These are phyloP conservation scores for Andricus curvator DNA, from an alignment of 2,888 invertebrate genomes.

Conservation along the genomic window DNA sequence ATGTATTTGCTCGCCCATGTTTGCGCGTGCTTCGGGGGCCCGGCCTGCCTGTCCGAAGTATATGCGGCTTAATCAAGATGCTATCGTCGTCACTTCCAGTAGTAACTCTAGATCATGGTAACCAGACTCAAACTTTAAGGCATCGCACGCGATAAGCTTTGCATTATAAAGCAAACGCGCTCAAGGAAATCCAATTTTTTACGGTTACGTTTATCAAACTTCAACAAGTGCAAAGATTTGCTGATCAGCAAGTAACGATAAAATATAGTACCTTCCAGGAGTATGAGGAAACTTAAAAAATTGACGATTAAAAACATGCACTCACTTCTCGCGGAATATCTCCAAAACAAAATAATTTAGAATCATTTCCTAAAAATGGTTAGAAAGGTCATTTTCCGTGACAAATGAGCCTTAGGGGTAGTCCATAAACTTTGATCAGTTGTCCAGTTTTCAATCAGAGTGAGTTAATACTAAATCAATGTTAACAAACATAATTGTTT, in stretches of 20 bases:
- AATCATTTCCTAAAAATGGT: too few relatives aligned
- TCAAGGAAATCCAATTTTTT: conserved; percentile 22
- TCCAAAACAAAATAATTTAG: too few relatives aligned
- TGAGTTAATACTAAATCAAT: too few relatives aligned
- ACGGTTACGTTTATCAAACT: conserved; percentile 15
- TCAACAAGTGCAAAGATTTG: conserved; percentile 19
- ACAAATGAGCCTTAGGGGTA: too few relatives aligned
- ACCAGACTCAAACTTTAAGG: conserved; percentile 24
- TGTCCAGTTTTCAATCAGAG: too few relatives aligned
- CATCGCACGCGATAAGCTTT: conserved; percentile 32
- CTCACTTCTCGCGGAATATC: too few relatives aligned
- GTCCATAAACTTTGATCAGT: too few relatives aligned
- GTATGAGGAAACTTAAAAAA: too few relatives aligned
- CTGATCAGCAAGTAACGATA: conserved; percentile 12
- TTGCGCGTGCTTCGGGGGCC: conserved; percentile 53
- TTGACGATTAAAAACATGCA: too few relatives aligned
- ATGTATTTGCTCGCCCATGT: conserved; percentile 59
- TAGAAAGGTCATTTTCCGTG: too few relatives aligned
- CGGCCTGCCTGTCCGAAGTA: conserved; percentile 13
- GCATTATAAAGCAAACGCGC: conserved; percentile 3
- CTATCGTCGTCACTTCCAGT: conserved; percentile 30
- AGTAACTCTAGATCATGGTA: conserved; percentile 24
- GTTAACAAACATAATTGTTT: too few relatives aligned
- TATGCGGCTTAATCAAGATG: conserved; percentile 37
- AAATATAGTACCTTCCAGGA: not conserved